A percentile compares a stretch with the other conserved stretches of the same genome.
Conservation (phyloP, 1,140 invertebrate species). For the Spodoptera litura region DNA sequence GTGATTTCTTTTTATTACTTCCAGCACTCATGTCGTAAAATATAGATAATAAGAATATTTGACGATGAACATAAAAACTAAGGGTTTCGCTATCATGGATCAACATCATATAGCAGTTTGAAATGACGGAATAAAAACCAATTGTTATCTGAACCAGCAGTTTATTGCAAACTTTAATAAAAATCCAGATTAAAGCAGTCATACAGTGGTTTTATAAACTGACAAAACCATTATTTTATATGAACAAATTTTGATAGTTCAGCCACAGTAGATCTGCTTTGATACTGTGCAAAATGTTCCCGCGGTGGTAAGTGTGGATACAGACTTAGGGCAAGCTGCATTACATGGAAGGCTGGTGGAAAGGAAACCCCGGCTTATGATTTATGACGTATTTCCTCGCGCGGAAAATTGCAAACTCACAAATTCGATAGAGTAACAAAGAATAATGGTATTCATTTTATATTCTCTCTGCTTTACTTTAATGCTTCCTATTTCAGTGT, state of each 20-base stretch:
- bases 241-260: background rate
- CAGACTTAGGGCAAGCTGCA: constrained; percentile 13
- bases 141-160: background rate
- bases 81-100: background rate
- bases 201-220: no score
- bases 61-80: background rate
- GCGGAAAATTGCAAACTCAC: constrained; percentile 21
- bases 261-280: background rate
- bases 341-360: constrained; percentile 9
- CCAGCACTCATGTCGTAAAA: no score
- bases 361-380: constrained; percentile 18
- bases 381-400: constrained; percentile 28
- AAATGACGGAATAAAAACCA: background rate
- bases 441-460: constrained; percentile 26
- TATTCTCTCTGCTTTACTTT: constrained; percentile 4
- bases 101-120: background rate
- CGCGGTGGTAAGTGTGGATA: background rate
- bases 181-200: no score
- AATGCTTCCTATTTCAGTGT: background rate
- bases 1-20: no score
- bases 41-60: background rate
- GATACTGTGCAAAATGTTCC: background rate
- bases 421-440: constrained; percentile 27
- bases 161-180: background rate
- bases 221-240: no score